Percentiles rank a stretch among this genome's conserved stretches.
Evolutionary conservation across 2,888 invertebrate genomes (phyloP).

Genomic region (Aelia acuminata): DNA sequence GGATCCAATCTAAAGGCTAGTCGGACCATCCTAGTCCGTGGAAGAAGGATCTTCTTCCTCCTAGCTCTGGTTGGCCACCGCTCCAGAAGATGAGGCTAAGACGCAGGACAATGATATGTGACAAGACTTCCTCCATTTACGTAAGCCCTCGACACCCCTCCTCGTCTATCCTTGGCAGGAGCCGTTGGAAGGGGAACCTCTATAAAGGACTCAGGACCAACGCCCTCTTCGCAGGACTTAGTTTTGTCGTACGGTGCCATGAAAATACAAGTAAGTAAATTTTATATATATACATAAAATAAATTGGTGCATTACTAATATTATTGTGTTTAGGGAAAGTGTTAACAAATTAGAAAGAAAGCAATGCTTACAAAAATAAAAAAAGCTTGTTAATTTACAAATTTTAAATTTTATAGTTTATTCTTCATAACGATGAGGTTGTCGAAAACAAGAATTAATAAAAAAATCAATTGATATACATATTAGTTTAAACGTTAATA

Average conservation of each 20-base stretch:
- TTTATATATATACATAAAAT: not conserved
- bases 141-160: not conserved
- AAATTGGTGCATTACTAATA: not conserved
- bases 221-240: constrained; percentile 40
- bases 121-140: constrained; percentile 18
- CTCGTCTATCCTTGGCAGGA: not conserved
- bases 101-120: not conserved
- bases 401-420: no score
- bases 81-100: not conserved
- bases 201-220: constrained; percentile 42
- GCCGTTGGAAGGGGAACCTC: not conserved
- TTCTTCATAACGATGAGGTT: no score
- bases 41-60: no score
- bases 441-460: no score
- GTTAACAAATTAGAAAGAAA: not conserved
- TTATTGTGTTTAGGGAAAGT: not conserved
- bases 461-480: no score
- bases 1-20: no score
- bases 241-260: constrained; percentile 25
- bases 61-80: not conserved
- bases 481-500: no score
- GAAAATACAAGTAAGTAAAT: constrained; percentile 33
- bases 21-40: no score
- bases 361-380: not conserved
- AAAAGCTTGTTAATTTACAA: no score